Base-by-base conservation (phyloP, 2,113 vertebrate genomes). In the Centropus unirufus region DNA sequence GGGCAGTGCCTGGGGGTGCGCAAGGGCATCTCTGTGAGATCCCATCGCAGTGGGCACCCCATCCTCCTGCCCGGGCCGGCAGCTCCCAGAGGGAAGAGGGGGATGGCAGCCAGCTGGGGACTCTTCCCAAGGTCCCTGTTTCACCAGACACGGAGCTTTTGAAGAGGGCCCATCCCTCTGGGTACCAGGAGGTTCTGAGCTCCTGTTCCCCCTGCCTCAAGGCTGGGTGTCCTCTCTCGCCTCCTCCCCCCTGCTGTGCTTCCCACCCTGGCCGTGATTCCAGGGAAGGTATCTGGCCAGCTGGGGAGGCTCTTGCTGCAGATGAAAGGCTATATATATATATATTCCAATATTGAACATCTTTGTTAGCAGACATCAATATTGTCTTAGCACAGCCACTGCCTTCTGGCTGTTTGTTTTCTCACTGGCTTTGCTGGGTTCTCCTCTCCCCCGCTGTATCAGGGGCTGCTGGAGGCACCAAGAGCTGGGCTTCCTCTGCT, bases 61-160 rank as follows among this genome's bases (percentile, higher is more conserved):
- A 0, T 15, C 13, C 66, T 57, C 44, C 54, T 22, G 15, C 52
- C 69, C 47, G 2, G 27, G 26, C 14, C 52, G 18, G 61, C 14
- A 2, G 32, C 36, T 58, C 30, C 59, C 34, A 2, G 66, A 8
- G 58, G 57, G 12, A 23, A 32, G 27, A 32, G 24, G 24, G 11
- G 12, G 14, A 8, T 0, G 34, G 1, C 14, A 11, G 32, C n/a
- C 54, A 7, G 73, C 46, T 26, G 39, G 3, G 22, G 39, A 2
- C 58, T 27, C 29, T 32, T 55, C 74, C 74, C 40, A 8, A 13
- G 74, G 55, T 18, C n/a, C 9, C 27, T 20, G 14, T 14, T 21
- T 27, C 11, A 18, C 0, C 11, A 22, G 49, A 14, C 14, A 10
- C 49, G 8, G 69, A 7, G 1, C 52, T 58, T 19, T 9, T 2